Conservation (phyloP, 2,888 invertebrate genomes). For the Pseudococcus longispinus region DNA sequence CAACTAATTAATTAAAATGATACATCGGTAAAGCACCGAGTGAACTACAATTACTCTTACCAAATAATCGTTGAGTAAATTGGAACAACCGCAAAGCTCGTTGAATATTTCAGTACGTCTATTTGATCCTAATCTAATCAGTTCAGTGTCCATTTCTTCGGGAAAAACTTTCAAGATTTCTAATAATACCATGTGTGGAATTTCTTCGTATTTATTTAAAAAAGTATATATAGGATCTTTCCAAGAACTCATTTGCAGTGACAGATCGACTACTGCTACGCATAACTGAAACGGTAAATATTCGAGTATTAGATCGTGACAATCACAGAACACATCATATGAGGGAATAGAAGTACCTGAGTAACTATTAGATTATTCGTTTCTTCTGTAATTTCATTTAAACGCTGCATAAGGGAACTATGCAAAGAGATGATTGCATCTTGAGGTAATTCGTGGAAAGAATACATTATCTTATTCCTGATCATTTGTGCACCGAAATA, state of each 20-base stretch:
- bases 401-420: slow-evolving; percentile 88
- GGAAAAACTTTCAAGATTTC: slow-evolving; percentile 94
- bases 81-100: slow-evolving; percentile 78
- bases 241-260: slow-evolving; percentile 93
- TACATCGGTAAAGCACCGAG: background rate
- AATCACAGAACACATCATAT: background rate
- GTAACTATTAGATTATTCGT: slow-evolving; percentile 87
- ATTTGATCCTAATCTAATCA: slow-evolving; percentile 85
- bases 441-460: slow-evolving; percentile 87
- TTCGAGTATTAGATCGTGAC: slow-evolving; percentile 20
- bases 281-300: slow-evolving; percentile 70
- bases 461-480: slow-evolving; percentile 91
- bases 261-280: slow-evolving; percentile 90
- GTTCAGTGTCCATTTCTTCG: slow-evolving; percentile 89
- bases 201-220: slow-evolving; percentile 74
- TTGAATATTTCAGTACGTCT: slow-evolving; percentile 83
- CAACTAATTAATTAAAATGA: background rate
- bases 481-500: slow-evolving; percentile 99
- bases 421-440: slow-evolving; percentile 84
- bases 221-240: slow-evolving; percentile 85
- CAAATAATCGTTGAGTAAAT: slow-evolving; percentile 80
- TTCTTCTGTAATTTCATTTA: slow-evolving; percentile 79
- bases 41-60: slow-evolving; percentile 62
- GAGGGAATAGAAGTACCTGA: slow-evolving; percentile 67
- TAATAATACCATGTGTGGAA: slow-evolving; percentile 77